Evolutionary conservation across 2,888 invertebrate species (phyloP).

Genomic region (Mythimna lalbum): DNA sequence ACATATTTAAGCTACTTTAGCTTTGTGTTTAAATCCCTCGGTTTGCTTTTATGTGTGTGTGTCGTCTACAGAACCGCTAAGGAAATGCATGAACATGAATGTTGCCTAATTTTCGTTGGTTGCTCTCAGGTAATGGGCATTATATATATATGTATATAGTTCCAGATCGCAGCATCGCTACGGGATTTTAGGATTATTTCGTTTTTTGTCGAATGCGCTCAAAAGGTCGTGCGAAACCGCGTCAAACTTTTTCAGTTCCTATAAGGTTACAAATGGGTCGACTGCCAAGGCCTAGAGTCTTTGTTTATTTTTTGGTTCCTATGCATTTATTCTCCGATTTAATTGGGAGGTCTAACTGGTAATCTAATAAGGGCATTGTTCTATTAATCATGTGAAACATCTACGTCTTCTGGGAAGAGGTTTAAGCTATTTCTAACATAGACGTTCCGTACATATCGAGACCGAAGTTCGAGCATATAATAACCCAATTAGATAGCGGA

Average conservation of each 20-base stretch:
- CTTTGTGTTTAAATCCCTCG: neutral
- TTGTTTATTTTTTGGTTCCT: conserved; percentile 38
- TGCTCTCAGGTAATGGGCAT: conserved; percentile 51
- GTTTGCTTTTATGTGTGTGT: conserved; percentile 12
- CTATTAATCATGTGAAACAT: conserved; percentile 50
- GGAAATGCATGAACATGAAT: conserved; percentile 43
- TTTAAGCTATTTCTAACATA: conserved; percentile 45
- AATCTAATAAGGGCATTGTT: conserved; percentile 52
- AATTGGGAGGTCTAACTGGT: conserved; percentile 41
- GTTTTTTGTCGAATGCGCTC: conserved; percentile 44
- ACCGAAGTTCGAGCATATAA: conserved; percentile 47
- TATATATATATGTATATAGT: conserved; percentile 28
- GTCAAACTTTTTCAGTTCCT: conserved; percentile 53
- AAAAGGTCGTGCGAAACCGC: conserved; percentile 48
- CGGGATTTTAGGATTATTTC: conserved; percentile 35
- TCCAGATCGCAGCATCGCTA: conserved; percentile 39
- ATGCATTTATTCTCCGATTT: conserved; percentile 40
- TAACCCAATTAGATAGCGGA: conserved; percentile 64
- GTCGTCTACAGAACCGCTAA: conserved; percentile 38
- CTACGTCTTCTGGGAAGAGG: conserved; percentile 49
- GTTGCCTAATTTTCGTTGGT: conserved; percentile 46
- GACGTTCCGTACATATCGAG: conserved; percentile 52
- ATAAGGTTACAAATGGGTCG: conserved; percentile 49
- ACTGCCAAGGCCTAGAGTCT: conserved; percentile 33
- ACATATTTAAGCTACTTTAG: conserved; percentile 1